A percentile compares a stretch with the other conserved stretches of the same genome.
These are phyloP conservation scores for Cyprinella venusta DNA, from an alignment of 2,797 vertebrate genomes.

Conservation along the genomic window DNA sequence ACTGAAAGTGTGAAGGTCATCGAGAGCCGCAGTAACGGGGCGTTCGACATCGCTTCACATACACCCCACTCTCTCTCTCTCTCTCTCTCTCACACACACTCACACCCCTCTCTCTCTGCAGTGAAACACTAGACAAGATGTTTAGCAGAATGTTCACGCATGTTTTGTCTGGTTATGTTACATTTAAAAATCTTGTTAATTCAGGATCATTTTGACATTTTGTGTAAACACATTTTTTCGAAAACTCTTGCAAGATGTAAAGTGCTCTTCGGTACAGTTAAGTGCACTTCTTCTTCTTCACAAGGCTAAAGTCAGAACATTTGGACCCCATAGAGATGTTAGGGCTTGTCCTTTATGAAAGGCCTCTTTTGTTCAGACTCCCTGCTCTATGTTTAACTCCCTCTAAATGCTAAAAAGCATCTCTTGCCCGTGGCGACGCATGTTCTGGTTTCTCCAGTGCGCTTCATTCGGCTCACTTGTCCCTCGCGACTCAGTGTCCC, in stretches of 20 bases:
- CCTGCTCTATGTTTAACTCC: conserved; percentile 50
- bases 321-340: conserved; percentile 19
- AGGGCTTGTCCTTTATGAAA: conserved; percentile 13
- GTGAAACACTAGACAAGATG: not conserved
- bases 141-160: not conserved
- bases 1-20: conserved; percentile 32
- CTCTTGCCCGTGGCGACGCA: conserved; percentile 32
- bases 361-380: conserved; percentile 10
- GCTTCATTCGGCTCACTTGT: not conserved
- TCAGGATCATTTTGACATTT: too few species aligned
- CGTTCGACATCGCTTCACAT: too few species aligned
- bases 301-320: conserved; percentile 11
- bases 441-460: conserved; percentile 7
- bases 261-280: not conserved
- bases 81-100: too few species aligned
- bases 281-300: not conserved
- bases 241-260: too few species aligned
- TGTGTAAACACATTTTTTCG: too few species aligned
- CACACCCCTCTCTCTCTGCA: not conserved
- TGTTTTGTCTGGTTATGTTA: too few species aligned
- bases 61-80: too few species aligned
- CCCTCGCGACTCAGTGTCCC: not conserved
- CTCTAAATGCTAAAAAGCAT: conserved; percentile 38
- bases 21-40: not conserved
- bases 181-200: too few species aligned